These are phyloP conservation scores for Oithona nana DNA, from an alignment of 2,888 invertebrate species.

Conservation along the genomic window DNA sequence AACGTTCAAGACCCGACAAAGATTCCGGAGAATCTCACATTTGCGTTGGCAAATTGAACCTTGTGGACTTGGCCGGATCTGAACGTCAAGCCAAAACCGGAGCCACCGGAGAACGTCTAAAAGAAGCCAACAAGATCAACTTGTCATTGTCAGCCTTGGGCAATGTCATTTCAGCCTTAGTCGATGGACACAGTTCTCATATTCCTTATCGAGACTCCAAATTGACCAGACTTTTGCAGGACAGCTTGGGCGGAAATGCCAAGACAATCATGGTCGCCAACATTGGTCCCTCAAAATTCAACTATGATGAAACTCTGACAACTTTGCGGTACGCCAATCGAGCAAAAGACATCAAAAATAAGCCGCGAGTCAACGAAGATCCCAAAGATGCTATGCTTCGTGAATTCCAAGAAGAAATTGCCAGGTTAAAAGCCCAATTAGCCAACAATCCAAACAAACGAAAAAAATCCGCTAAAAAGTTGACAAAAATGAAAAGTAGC, in stretches of 20 bases:
- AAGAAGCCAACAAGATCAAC: constrained; percentile 94
- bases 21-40: constrained; percentile 37
- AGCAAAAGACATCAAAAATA: constrained; percentile 96
- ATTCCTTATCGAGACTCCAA: constrained; percentile 96
- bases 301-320: constrained; percentile 90
- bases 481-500: constrained; percentile 19
- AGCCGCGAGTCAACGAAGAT: constrained; percentile 95
- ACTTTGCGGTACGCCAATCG: constrained; percentile 90
- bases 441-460: constrained; percentile 23
- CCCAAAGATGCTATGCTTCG: constrained; percentile 91
- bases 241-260: constrained; percentile 94
- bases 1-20: constrained; percentile 55
- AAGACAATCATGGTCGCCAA: constrained; percentile 99
- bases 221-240: constrained; percentile 73
- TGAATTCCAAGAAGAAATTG: constrained; percentile 88
- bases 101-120: constrained; percentile 73
- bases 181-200: constrained; percentile 67
- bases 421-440: constrained; percentile 34
- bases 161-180: constrained; percentile 91
- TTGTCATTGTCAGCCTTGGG: constrained; percentile 89
- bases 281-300: constrained; percentile 90
- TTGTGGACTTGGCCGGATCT: constrained; percentile 94
- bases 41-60: constrained; percentile 80
- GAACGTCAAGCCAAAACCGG: constrained; percentile 93
- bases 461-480: constrained; percentile 23